Evolutionary conservation across 2,113 vertebrate species (phyloP).

Genomic region (Silurus meridionalis): DNA sequence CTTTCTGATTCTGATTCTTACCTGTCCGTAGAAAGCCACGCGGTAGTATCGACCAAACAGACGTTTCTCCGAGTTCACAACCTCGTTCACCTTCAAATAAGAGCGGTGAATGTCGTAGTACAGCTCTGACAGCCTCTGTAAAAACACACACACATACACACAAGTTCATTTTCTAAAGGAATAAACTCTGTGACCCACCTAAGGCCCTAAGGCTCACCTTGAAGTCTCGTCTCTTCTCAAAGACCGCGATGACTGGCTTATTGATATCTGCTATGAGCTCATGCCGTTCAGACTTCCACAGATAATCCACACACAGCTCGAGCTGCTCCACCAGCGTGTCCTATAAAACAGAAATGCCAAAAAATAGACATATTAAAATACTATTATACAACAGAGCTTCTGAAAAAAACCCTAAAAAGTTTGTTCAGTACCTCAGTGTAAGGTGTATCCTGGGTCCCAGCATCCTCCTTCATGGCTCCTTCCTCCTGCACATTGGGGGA

Average conservation of each 20-base stretch:
- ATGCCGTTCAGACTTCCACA: conserved; percentile 95
- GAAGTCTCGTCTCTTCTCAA: conserved; percentile 95
- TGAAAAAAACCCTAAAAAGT: not conserved
- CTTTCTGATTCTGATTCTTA: conserved; percentile 60
- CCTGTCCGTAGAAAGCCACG: conserved; percentile 97
- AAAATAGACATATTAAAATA: not conserved
- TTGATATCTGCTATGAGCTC: conserved; percentile 97
- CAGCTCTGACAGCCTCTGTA: conserved; percentile 88
- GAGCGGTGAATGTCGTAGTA: conserved; percentile 98
- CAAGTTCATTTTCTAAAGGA: not conserved
- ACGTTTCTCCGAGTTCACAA: conserved; percentile 93
- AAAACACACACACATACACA: conserved; percentile 19
- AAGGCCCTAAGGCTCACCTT: conserved; percentile 74
- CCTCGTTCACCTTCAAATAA: conserved; percentile 94
- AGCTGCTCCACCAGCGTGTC: conserved; percentile 94
- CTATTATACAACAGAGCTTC: not conserved
- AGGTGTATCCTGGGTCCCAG: conserved; percentile 94
- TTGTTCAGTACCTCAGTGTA: conserved; percentile 85
- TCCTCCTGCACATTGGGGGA: conserved; percentile 98
- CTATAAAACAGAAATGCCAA: conserved; percentile 63
- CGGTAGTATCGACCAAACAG: conserved; percentile 96
- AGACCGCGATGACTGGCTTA: conserved; percentile 95
- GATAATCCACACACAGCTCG: conserved; percentile 90
- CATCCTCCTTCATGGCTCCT: conserved; percentile 97
- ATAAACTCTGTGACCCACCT: not conserved